phyloP scores from a whole-genome alignment of 1,140 invertebrate genomes.

The Delia radicum region DNA sequence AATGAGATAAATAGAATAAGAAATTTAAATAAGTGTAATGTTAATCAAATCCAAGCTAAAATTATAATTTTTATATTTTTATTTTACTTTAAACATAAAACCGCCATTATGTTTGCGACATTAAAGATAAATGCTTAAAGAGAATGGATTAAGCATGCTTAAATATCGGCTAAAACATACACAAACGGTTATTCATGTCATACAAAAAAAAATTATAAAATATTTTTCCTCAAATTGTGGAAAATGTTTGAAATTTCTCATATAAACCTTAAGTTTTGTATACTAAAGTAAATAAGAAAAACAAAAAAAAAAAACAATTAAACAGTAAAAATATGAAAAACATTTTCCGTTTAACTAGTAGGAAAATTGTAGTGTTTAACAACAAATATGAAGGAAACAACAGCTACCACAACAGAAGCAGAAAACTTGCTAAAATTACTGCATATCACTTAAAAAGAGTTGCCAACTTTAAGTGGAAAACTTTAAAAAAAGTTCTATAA shows the following conservation, averaged over 20 bases:
- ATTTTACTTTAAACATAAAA: no score
- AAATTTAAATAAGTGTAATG: neutral
- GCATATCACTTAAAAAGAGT: neutral
- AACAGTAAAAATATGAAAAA: slow-evolving; percentile 6
- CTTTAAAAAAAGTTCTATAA: neutral
- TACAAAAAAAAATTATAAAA: neutral
- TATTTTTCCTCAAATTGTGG: no score
- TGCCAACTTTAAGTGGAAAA: neutral
- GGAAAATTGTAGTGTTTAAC: neutral
- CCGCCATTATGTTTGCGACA: no score
- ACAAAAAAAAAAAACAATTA: no score
- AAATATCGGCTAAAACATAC: no score
- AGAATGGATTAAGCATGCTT: no score
- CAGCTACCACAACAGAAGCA: neutral
- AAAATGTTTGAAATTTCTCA: no score
- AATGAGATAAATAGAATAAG: neutral
- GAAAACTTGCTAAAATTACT: neutral
- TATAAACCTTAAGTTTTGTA: neutral
- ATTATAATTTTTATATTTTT: no score
- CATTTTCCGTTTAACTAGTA: slow-evolving; percentile 7
- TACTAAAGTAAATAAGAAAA: neutral
- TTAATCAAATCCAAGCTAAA: no score
- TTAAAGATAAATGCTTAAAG: no score
- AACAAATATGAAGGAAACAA: neutral
- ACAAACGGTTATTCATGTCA: no score